phyloP scores from a whole-genome alignment of 2,888 invertebrate genomes.

The Lamellibrachia columna region DNA sequence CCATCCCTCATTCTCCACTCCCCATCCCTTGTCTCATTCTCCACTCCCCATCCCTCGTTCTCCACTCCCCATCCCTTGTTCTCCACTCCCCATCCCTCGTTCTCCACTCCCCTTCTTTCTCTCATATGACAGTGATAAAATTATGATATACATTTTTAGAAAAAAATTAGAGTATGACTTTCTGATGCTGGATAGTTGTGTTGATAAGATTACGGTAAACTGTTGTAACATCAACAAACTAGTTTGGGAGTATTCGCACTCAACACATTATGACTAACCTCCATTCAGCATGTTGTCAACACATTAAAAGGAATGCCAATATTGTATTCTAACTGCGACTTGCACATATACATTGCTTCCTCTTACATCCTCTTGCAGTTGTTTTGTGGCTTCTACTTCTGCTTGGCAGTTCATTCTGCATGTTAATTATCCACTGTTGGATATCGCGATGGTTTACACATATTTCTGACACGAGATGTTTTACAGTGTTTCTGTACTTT shows the following conservation, averaged over 20 bases:
- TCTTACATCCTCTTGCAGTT: not conserved
- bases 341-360: not conserved
- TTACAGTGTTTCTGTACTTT: not conserved
- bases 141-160: not conserved
- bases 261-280: not conserved
- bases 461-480: not conserved
- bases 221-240: not conserved
- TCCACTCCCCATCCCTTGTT: too few relatives aligned
- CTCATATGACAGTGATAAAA: too few relatives aligned
- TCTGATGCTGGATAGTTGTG: not conserved
- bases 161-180: not conserved
- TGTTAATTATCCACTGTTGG: not conserved
- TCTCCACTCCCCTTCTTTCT: too few relatives aligned
- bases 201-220: not conserved
- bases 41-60: too few relatives aligned
- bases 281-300: not conserved
- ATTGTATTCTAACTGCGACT: not conserved
- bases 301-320: not conserved
- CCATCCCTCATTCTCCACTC: too few relatives aligned
- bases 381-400: not conserved
- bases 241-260: not conserved
- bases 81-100: too few relatives aligned
- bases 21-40: too few relatives aligned
- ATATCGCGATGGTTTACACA: not conserved
- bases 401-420: not conserved